These are phyloP conservation scores for Gymnarchus niloticus DNA, from an alignment of 2,113 vertebrate species.

Conservation along the genomic window DNA sequence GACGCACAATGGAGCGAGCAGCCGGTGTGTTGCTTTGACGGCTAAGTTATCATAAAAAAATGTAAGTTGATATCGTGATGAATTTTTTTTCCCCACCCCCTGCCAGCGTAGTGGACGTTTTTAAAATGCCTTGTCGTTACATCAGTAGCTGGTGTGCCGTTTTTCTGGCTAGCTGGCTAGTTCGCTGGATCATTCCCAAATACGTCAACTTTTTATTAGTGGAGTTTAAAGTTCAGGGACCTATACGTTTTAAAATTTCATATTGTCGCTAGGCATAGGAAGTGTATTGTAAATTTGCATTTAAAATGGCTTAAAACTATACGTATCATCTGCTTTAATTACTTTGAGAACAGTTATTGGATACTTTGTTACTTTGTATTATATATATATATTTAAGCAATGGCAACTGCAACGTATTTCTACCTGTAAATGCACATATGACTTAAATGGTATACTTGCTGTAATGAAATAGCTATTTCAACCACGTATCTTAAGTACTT, in stretches of 20 bases:
- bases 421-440: too few relatives aligned
- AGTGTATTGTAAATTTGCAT: too few relatives aligned
- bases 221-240: slow-evolving; percentile 24
- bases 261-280: background rate
- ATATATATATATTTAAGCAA: too few relatives aligned
- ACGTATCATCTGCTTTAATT: background rate
- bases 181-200: background rate
- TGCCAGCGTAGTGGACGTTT: background rate
- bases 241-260: background rate
- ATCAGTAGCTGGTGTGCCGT: background rate
- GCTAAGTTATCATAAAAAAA: background rate
- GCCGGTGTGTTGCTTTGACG: background rate
- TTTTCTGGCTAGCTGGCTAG: background rate
- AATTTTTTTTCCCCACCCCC: background rate
- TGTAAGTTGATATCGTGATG: background rate
- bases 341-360: background rate
- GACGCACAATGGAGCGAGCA: background rate
- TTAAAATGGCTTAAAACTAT: too few relatives aligned
- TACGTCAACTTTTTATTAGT: slow-evolving; percentile 27
- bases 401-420: too few relatives aligned
- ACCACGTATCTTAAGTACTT: background rate
- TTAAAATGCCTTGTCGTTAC: background rate
- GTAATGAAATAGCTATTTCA: background rate
- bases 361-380: background rate
- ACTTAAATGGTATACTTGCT: background rate